These are phyloP conservation scores for Caretta caretta DNA, from an alignment of 2,113 vertebrate genomes.

Conservation along the genomic window DNA sequence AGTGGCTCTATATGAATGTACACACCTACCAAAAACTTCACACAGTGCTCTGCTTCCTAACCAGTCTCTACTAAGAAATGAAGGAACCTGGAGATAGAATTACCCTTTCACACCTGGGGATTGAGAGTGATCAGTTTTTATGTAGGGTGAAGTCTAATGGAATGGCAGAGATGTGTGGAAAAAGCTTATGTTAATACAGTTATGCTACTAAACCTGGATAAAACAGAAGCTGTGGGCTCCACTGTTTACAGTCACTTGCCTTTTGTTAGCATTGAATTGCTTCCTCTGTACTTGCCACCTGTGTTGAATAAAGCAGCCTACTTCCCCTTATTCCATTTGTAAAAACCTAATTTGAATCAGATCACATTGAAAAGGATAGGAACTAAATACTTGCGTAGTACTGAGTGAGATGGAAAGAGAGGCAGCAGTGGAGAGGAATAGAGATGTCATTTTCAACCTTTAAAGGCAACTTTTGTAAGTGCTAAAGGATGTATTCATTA, in stretches of 20 bases:
- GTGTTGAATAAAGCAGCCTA: not conserved
- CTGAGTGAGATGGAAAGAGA: not conserved
- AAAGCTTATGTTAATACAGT: not conserved
- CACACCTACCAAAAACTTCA: not conserved
- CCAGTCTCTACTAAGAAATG: not conserved
- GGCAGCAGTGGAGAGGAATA: not conserved
- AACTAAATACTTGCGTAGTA: not conserved
- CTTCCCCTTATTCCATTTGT: not conserved
- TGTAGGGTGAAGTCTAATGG: not conserved
- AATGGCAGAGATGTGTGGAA: not conserved
- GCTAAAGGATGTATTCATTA: not conserved
- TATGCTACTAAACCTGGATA: not conserved
- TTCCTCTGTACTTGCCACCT: not conserved
- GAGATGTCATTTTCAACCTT: not conserved
- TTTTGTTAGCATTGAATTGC: slow-evolving; percentile 1
- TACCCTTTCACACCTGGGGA: not conserved
- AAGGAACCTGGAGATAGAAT: not conserved
- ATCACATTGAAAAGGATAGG: not conserved
- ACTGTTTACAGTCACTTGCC: not conserved
- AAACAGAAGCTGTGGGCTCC: not conserved
- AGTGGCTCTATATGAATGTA: not conserved
- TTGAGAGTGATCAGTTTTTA: not conserved
- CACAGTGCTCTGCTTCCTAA: not conserved
- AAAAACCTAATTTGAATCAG: slow-evolving; percentile 2
- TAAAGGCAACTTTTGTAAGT: not conserved